phyloP scores from a whole-genome alignment of 1,140 invertebrate species.

The Achroia grisella region DNA sequence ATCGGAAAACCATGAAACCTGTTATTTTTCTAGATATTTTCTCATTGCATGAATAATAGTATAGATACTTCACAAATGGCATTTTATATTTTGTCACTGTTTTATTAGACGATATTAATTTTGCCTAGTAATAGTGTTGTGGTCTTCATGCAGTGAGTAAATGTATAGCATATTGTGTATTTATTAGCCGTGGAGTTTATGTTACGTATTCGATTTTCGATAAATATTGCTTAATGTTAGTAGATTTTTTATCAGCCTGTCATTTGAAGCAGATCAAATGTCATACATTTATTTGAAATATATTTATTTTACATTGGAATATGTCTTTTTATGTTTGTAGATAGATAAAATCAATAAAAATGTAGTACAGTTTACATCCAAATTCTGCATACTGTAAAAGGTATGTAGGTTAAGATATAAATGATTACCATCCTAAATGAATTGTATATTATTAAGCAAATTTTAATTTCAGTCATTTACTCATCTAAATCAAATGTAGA shows the following conservation, averaged over 20 bases:
- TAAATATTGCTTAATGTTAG: slow-evolving; percentile 71
- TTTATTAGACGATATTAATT: neutral
- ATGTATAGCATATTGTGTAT: slow-evolving; percentile 45
- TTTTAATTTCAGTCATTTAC: slow-evolving; percentile 63
- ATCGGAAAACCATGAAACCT: slow-evolving; percentile 62
- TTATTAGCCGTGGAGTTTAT: slow-evolving; percentile 66
- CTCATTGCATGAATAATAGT: slow-evolving; percentile 31
- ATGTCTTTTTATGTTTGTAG: slow-evolving; percentile 72
- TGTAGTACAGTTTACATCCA: slow-evolving; percentile 51
- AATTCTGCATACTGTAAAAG: slow-evolving; percentile 37
- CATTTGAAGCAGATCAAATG: slow-evolving; percentile 67
- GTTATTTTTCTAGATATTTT: slow-evolving; percentile 42
- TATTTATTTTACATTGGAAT: slow-evolving; percentile 71
- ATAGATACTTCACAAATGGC: neutral
- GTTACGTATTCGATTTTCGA: slow-evolving; percentile 68
- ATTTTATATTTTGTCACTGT: neutral
- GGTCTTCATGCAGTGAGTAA: slow-evolving; percentile 32
- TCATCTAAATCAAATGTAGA: slow-evolving; percentile 65
- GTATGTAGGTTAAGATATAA: slow-evolving; percentile 35
- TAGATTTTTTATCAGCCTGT: slow-evolving; percentile 71
- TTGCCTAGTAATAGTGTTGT: neutral
- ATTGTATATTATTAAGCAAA: slow-evolving; percentile 66
- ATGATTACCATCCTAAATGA: slow-evolving; percentile 32
- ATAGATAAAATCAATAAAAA: slow-evolving; percentile 60
- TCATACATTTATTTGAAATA: slow-evolving; percentile 73